Conservation (phyloP, 1,140 invertebrate genomes). For the Zaprionus lachaisei region DNA sequence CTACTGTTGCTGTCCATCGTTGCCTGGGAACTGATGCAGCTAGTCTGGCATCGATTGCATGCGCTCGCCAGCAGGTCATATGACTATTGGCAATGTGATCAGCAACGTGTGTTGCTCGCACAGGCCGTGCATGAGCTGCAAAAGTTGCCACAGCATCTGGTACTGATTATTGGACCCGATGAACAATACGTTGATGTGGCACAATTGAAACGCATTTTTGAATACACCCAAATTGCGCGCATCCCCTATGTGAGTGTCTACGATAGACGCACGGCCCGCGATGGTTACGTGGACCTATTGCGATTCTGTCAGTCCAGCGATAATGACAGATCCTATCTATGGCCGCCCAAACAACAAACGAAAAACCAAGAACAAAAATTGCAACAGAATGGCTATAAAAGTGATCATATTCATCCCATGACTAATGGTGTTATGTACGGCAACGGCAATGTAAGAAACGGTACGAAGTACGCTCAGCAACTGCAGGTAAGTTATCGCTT, state of each 20-base stretch:
- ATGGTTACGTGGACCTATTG: conserved; percentile 54
- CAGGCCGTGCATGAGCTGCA: conserved; percentile 56
- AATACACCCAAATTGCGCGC: conserved; percentile 62
- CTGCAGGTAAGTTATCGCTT: conserved; percentile 54
- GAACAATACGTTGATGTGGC: conserved; percentile 45
- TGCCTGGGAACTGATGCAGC: conserved; percentile 52
- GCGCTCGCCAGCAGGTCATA: conserved; percentile 71
- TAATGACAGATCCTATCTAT: conserved; percentile 20
- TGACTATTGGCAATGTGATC: conserved; percentile 67
- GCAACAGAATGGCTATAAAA: conserved; percentile 42
- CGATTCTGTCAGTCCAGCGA: conserved; percentile 29
- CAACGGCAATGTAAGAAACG: conserved; percentile 51
- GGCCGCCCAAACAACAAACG: conserved; percentile 27
- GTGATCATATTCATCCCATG: not conserved
- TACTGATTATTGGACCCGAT: conserved; percentile 66
- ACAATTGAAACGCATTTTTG: conserved; percentile 59
- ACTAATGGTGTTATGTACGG: conserved; percentile 31
- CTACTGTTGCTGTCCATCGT: conserved; percentile 49
- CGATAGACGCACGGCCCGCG: conserved; percentile 48
- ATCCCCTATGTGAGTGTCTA: conserved; percentile 76
- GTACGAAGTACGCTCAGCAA: conserved; percentile 21
- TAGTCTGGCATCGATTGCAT: conserved; percentile 52
- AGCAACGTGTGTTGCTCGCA: conserved; percentile 42
- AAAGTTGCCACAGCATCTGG: conserved; percentile 74
- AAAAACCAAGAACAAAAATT: conserved; percentile 21